These are phyloP conservation scores for Caenorhabditis sulstoni DNA, from an alignment of 2,888 invertebrate genomes.

Conservation along the genomic window DNA sequence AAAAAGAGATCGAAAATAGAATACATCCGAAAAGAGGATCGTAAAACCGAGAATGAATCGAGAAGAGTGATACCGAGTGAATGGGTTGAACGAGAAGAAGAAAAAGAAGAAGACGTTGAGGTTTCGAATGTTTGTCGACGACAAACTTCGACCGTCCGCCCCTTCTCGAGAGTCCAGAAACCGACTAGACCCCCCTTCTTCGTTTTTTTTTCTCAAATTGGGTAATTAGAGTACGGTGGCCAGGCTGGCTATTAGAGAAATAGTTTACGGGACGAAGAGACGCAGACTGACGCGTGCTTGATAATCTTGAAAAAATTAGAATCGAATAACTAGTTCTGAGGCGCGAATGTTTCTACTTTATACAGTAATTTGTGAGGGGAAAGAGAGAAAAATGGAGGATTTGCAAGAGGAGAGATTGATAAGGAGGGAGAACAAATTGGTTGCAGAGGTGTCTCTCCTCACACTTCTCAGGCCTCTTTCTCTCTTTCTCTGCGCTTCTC, in stretches of 20 bases:
- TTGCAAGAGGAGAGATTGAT: background rate
- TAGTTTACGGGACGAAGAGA: conserved; percentile 12
- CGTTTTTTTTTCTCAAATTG: conserved; percentile 9
- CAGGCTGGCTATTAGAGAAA: conserved; percentile 4
- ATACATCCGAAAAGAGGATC: conserved; percentile 9
- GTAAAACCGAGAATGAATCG: conserved; percentile 25
- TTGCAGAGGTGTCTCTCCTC: conserved; percentile 3
- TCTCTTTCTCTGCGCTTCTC: conserved; percentile 9
- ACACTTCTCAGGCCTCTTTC: background rate
- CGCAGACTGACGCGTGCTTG: conserved; percentile 10
- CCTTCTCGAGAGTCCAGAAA: conserved; percentile 11
- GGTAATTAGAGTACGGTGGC: conserved; percentile 15
- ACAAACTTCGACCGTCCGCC: conserved; percentile 2
- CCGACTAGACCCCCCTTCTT: background rate
- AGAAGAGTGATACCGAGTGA: conserved; percentile 5
- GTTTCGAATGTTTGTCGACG: conserved; percentile 16
- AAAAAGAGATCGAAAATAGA: conserved; percentile 7
- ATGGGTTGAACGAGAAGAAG: background rate
- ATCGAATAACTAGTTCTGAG: conserved; percentile 29
- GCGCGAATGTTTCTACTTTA: conserved; percentile 2
- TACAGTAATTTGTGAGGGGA: background rate
- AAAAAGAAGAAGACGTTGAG: conserved; percentile 10
- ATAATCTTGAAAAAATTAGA: conserved; percentile 31
- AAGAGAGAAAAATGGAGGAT: background rate
- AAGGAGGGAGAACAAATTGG: background rate